A percentile compares a stretch with the other conserved stretches of the same genome.
Conservation (phyloP, 2,888 invertebrate species). For the Caenorhabditis japonica region DNA sequence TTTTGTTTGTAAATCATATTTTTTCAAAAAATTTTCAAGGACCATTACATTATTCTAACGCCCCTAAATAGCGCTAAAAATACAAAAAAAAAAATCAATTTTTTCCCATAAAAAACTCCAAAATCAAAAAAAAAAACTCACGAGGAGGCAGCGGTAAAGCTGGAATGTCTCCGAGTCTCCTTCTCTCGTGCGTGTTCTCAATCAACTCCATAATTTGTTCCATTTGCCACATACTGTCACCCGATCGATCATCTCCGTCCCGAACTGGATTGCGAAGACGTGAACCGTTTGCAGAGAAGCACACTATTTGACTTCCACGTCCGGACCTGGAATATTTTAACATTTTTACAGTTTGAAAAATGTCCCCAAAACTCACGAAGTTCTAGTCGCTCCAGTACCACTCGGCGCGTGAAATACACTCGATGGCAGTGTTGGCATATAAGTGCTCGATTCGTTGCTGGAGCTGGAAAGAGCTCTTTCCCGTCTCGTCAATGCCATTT, state of each 20-base stretch:
- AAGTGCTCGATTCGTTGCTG: constrained; percentile 62
- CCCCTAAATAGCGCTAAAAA: no score
- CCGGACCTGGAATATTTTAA: constrained; percentile 15
- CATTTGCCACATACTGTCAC: constrained; percentile 49
- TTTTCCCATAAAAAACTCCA: no score
- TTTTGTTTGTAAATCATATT: no score
- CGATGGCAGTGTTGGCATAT: constrained; percentile 65
- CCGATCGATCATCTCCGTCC: constrained; percentile 27
- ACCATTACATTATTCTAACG: no score
- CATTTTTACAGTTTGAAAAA: no score
- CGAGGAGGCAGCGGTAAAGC: constrained; percentile 5
- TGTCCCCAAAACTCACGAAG: constrained; percentile 22
- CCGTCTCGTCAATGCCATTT: constrained; percentile 37
- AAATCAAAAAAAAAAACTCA: no score
- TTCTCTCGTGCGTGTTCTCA: constrained; percentile 15
- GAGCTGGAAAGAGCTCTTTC: constrained; percentile 60
- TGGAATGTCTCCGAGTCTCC: constrained; percentile 15
- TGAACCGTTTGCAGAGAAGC: constrained; percentile 33
- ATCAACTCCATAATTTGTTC: constrained; percentile 47
- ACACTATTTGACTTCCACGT: constrained; percentile 41
- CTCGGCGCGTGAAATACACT: constrained; percentile 60
- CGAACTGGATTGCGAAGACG: constrained; percentile 33
- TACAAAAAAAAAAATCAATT: no score
- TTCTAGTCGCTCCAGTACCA: constrained; percentile 44
- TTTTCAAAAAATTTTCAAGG: no score